Base-by-base conservation (phyloP, 2,888 invertebrate species). In the Agrochola litura region DNA sequence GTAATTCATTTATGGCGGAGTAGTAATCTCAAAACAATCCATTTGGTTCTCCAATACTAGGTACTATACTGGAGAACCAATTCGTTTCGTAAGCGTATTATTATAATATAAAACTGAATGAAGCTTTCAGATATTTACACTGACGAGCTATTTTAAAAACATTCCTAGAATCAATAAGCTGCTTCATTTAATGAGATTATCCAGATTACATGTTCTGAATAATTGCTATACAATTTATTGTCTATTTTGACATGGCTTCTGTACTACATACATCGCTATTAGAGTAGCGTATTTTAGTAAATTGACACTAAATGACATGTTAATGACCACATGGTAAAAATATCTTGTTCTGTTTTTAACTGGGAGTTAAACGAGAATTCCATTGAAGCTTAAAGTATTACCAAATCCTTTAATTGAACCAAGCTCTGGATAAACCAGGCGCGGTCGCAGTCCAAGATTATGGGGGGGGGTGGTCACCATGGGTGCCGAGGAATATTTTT, bases 151-250 rank as follows among this genome's bases (percentile, higher is more conserved):
- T 78, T 78, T 56, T 41, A 10, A n/a, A 30, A 54, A 43, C 6
- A 37, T 65, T 68, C 46, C 25, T 19, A 49, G 25, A 68, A 63
- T 63, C 68, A 58, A 41, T 63, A 68, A 63, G 6, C 16, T 22
- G 52, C 19, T 60, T 43, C 37, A 19, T 63, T 63, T 63, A 25
- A 54, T 30, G 14, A 54, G 25, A 77, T 64, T 14, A 64, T 56
- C 56, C 49, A 69, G 63, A 56, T 70, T 9, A 16, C 12, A 5
- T 43, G 14, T 61, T n/a, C 10, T 4, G 54, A 68, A 56, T 25
- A 41, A 54, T 41, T 71, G 8, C 2, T 46, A 46, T 37, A 66
- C 6, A 22, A 30, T 46, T 46, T 61, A 70, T 10, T 49, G n/a
- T 49, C 2, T n/a, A 8, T 9, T 25, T 37, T 49, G n/a, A 37